Conservation (phyloP, 2,888 invertebrate species). For the Seira ritae region DNA sequence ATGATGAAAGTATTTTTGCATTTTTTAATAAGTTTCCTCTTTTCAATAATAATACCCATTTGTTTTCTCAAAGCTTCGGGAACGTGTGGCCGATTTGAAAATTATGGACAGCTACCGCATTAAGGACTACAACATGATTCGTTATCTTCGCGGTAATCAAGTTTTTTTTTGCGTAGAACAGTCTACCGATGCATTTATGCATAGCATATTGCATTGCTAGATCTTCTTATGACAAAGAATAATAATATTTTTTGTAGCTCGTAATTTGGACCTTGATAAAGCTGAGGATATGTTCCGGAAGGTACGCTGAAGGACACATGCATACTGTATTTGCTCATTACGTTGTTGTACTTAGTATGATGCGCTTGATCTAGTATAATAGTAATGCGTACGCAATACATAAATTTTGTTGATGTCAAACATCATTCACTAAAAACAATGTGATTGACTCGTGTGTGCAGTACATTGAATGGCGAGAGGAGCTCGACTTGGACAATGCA, state of each 20-base stretch:
- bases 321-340: too few relatives aligned
- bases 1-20: too few relatives aligned
- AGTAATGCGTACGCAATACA: too few relatives aligned
- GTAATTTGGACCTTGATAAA: slow-evolving; percentile 50
- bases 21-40: neutral
- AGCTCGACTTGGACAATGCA: slow-evolving; percentile 44
- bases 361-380: too few relatives aligned
- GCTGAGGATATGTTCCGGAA: slow-evolving; percentile 60
- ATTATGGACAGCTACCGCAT: slow-evolving; percentile 25
- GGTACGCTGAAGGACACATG: slow-evolving; percentile 23
- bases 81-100: slow-evolving; percentile 36
- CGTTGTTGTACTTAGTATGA: too few relatives aligned
- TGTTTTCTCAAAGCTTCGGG: slow-evolving; percentile 31
- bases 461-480: slow-evolving; percentile 48
- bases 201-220: too few relatives aligned
- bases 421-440: neutral
- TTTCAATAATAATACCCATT: neutral
- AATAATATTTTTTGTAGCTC: slow-evolving; percentile 30
- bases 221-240: neutral
- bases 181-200: too few relatives aligned
- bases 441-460: slow-evolving; percentile 15
- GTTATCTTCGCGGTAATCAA: slow-evolving; percentile 43
- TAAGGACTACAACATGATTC: slow-evolving; percentile 35
- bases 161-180: neutral
- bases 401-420: too few relatives aligned